Conservation (phyloP, 2,888 invertebrate species). For the Melanostoma mellinum region DNA sequence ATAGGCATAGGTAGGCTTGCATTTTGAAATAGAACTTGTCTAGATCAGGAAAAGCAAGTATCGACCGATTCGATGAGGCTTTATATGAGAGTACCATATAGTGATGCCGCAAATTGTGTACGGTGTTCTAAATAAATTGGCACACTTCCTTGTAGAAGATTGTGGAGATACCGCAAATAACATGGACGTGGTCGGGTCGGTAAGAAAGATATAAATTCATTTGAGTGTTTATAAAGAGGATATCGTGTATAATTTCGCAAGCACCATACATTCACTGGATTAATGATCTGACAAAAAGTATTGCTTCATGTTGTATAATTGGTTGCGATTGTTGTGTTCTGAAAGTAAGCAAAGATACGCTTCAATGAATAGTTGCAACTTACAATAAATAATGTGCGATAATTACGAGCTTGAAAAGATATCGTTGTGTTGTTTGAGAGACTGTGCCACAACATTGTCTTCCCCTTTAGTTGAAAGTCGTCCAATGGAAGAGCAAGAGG, state of each 20-base stretch:
- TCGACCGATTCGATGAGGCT: conserved; percentile 42
- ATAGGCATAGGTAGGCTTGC: neutral
- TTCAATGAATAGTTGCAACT: no score
- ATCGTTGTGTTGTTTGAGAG: no score
- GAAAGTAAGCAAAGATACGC: neutral
- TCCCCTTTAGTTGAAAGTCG: no score
- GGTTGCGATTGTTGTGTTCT: conserved; percentile 1
- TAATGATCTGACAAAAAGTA: neutral
- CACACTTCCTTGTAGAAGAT: conserved; percentile 55
- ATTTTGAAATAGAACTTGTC: conserved; percentile 36
- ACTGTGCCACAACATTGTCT: no score
- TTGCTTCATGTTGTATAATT: conserved; percentile 30
- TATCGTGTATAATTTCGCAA: conserved; percentile 19
- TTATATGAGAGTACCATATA: conserved; percentile 16
- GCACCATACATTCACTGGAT: conserved; percentile 27
- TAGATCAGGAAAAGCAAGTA: conserved; percentile 64
- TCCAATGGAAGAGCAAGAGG: no score
- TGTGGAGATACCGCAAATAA: conserved; percentile 34
- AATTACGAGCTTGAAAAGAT: no score
- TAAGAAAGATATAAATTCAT: conserved; percentile 1
- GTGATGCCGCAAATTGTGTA: conserved; percentile 42
- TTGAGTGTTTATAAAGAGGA: conserved; percentile 16
- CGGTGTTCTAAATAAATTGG: conserved; percentile 47
- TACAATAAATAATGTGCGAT: no score
- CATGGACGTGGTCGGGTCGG: conserved; percentile 22